Percentiles rank a stretch among this genome's conserved stretches.
These are phyloP conservation scores for Paratilapia polleni DNA, from an alignment of 2,113 vertebrate species.

Conservation along the genomic window DNA sequence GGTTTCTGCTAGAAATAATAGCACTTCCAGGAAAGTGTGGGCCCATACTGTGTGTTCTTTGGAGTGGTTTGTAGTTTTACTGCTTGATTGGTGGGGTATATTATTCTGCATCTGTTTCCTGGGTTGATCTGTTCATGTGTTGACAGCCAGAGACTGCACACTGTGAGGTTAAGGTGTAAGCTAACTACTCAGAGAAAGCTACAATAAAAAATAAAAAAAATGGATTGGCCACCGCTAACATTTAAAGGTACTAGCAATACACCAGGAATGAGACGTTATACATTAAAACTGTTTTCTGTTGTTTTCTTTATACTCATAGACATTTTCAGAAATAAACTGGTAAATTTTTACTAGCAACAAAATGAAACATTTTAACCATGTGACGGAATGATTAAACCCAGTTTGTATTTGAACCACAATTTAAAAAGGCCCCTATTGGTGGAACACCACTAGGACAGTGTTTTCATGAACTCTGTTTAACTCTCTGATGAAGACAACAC, in stretches of 20 bases:
- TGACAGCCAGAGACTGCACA: not conserved
- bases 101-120: constrained; percentile 6
- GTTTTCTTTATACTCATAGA: not conserved
- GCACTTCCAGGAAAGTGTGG: constrained; percentile 20
- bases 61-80: constrained; percentile 1
- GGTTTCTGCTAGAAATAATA: constrained; percentile 9
- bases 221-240: too few relatives aligned
- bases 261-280: too few relatives aligned
- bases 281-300: not conserved
- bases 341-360: not conserved
- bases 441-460: too few relatives aligned
- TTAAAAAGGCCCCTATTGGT: too few relatives aligned
- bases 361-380: not conserved
- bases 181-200: not conserved
- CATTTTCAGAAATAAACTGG: not conserved
- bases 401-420: too few relatives aligned
- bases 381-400: not conserved
- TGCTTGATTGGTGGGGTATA: constrained; percentile 17
- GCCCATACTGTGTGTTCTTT: not conserved
- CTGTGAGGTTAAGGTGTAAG: not conserved
- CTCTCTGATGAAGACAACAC: too few relatives aligned
- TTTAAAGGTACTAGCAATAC: too few relatives aligned
- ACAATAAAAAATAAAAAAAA: too few relatives aligned
- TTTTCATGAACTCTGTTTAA: too few relatives aligned
- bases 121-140: not conserved